These are phyloP conservation scores for Seison nebaliae DNA, from an alignment of 1,140 invertebrate species.

Conservation along the genomic window DNA sequence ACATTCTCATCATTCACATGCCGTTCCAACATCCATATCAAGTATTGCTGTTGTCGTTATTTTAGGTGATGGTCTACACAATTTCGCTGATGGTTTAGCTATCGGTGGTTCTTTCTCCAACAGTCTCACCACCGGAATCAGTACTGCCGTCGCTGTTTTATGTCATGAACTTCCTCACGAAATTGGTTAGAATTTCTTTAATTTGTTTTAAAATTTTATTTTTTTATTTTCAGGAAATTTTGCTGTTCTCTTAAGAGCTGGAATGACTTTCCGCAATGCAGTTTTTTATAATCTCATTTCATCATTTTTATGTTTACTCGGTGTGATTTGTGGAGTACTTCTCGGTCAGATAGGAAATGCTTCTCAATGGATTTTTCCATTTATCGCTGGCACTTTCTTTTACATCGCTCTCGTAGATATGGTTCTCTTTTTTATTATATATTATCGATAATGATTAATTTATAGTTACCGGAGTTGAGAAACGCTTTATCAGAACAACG, in stretches of 20 bases:
- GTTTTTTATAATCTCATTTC: slow-evolving; percentile 8
- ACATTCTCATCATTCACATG: no score
- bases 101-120: slow-evolving; percentile 30
- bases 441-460: no score
- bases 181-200: no score
- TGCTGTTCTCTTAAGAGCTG: slow-evolving; percentile 5
- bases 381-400: slow-evolving; percentile 6
- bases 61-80: slow-evolving; percentile 31
- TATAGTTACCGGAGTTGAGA: no score
- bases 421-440: no score
- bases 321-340: slow-evolving; percentile 1
- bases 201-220: not conserved
- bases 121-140: slow-evolving; percentile 20
- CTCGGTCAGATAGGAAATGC: not conserved
- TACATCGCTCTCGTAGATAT: slow-evolving; percentile 7
- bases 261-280: slow-evolving; percentile 1
- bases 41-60: slow-evolving; percentile 29
- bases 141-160: slow-evolving; percentile 29
- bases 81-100: slow-evolving; percentile 31
- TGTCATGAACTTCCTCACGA: slow-evolving; percentile 33
- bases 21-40: no score
- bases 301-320: not conserved
- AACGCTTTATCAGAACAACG: no score
- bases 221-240: slow-evolving; percentile 3
- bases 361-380: slow-evolving; percentile 10